Conservation (phyloP, 2,113 vertebrate genomes). For the Nothocercus julius region DNA sequence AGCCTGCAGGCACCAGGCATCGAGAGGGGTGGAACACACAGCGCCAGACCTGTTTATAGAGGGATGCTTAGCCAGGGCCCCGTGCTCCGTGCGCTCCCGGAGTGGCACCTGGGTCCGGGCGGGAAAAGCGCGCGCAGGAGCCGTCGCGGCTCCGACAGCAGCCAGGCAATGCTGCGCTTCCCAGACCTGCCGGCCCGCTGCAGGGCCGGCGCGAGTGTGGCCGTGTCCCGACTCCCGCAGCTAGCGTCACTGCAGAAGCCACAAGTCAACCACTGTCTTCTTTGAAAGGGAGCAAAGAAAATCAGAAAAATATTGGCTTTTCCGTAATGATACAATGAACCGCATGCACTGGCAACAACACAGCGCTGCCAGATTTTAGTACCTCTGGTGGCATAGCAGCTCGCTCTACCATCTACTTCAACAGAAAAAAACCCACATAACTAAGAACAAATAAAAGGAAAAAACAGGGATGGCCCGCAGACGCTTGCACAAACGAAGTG, state of each 20-base stretch:
- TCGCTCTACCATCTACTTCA: background rate
- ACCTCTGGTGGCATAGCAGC: background rate
- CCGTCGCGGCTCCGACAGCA: background rate
- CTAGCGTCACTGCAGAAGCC: background rate
- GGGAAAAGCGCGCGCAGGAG: background rate
- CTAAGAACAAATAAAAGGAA: background rate
- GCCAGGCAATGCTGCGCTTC: background rate
- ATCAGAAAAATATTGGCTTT: background rate
- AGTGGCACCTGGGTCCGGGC: background rate
- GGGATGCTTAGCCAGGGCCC: background rate
- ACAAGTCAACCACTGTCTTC: background rate
- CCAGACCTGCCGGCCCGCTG: conserved; percentile 7
- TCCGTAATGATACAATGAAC: background rate
- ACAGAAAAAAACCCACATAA: background rate
- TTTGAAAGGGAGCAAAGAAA: background rate
- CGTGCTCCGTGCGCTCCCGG: background rate
- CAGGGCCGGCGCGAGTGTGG: accelerated
- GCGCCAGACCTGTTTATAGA: conserved; percentile 40
- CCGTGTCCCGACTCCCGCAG: background rate
- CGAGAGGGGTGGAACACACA: background rate
- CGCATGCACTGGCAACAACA: background rate
- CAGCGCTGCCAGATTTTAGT: background rate
- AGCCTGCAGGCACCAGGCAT: background rate
- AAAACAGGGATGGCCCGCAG: background rate
- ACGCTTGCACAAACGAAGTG: background rate